A percentile compares a stretch with the other conserved stretches of the same genome.
Evolutionary conservation across 1,140 invertebrate species (phyloP).

Genomic region (Micrasema longulum): DNA sequence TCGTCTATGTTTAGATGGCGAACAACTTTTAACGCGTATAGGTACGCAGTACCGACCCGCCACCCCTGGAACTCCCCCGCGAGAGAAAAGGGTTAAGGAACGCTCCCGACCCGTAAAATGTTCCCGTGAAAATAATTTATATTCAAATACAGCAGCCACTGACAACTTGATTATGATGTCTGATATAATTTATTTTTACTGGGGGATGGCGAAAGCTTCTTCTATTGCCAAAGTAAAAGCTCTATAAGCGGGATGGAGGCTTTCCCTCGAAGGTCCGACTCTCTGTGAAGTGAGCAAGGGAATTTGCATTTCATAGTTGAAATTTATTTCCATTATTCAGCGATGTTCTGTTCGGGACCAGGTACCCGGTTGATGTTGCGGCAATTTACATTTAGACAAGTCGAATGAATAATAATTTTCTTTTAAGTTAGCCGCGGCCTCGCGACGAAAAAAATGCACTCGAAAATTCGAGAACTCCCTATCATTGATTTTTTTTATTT

Average conservation of each 20-base stretch:
- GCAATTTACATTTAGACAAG: conserved; percentile 55
- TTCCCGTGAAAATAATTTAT: conserved; percentile 54
- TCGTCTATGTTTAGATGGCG: conserved; percentile 34
- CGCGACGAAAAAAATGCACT: conserved; percentile 2
- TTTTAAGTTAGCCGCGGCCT: conserved; percentile 42
- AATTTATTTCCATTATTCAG: conserved; percentile 56
- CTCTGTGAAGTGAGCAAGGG: conserved; percentile 32
- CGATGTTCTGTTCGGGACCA: conserved; percentile 46
- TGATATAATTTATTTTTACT: conserved; percentile 56
- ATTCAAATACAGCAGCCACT: conserved; percentile 55
- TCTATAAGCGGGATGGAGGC: conserved; percentile 28
- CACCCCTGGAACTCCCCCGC: not conserved
- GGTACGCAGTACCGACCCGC: not conserved
- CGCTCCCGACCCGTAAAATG: conserved; percentile 48
- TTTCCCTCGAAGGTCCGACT: conserved; percentile 21
- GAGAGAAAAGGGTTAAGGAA: conserved; percentile 51
- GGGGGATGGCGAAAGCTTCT: conserved; percentile 43
- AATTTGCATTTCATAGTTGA: conserved; percentile 56
- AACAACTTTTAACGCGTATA: conserved; percentile 33
- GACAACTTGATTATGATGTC: conserved; percentile 56
- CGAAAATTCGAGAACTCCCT: not conserved
- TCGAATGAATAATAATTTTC: conserved; percentile 55
- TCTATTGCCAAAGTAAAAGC: conserved; percentile 34
- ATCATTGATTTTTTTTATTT: not conserved
- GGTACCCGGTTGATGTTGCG: conserved; percentile 43